These are phyloP conservation scores for Sus cebifrons DNA, from an alignment of 2,797 vertebrate genomes.

Conservation along the genomic window DNA sequence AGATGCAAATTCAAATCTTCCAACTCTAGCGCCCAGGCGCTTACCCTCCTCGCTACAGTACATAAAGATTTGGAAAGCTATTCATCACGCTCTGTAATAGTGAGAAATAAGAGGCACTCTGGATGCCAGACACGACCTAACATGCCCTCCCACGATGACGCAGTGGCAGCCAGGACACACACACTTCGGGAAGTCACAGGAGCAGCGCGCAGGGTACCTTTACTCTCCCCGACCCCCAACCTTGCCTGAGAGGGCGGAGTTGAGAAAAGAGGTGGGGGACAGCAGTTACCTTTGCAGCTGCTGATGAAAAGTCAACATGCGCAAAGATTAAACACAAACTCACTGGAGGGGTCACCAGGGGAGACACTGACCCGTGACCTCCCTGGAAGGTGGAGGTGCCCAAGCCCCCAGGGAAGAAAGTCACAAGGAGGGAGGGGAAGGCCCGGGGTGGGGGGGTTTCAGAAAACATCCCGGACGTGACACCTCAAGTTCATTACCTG, in stretches of 20 bases:
- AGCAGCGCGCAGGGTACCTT: not conserved
- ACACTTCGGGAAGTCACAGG: not conserved
- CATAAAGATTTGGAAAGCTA: not conserved
- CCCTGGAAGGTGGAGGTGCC: not conserved
- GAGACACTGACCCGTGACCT: not conserved
- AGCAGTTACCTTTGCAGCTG: conserved; percentile 41
- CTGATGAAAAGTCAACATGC: conserved; percentile 1
- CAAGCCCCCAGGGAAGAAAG: not conserved
- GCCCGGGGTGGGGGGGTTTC: not conserved
- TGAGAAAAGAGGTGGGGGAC: not conserved
- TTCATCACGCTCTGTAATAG: not conserved
- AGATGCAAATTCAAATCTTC: conserved; percentile 12
- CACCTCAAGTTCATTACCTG: not conserved
- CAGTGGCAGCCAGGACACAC: not conserved
- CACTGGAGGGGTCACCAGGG: not conserved
- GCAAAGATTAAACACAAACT: conserved; percentile 4
- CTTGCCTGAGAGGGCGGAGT: not conserved
- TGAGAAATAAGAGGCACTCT: not conserved
- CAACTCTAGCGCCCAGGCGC: not conserved
- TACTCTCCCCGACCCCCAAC: not conserved
- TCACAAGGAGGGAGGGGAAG: not conserved
- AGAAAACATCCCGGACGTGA: not conserved
- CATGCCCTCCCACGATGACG: not conserved
- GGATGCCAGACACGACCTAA: not conserved
- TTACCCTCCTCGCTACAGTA: not conserved